Base-by-base conservation (phyloP, 1,140 invertebrate genomes). In the Danaus melanippus region DNA sequence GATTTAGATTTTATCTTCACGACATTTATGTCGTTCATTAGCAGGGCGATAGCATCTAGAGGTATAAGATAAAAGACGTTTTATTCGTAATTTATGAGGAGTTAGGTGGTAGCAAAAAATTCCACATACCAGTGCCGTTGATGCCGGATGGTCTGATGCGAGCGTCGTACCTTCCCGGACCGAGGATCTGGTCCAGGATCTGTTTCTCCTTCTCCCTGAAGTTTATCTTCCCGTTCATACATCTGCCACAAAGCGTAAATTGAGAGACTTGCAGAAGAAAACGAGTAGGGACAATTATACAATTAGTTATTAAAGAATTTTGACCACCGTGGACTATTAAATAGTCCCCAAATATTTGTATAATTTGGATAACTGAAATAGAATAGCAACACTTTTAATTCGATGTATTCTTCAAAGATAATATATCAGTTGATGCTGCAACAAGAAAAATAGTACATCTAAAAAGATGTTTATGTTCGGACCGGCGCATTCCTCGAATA, bases 171-270 rank as follows among this genome's bases (percentile, higher is more conserved):
- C 93, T 91, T 63, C 94, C 93, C 58, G 93, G 93, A 62, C 95
- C 95, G 67, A 98, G 90, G 83, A 97, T 97, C 87, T 94, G 92
- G 88, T 98, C 96, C 84, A 98, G 88, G 69, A 97, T 95, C 87
- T 96, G 92, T 85, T 97, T 97, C 89, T 97, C 96, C 87, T 95
- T 97, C 90, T 96, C 94, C 66, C 96, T 91, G 87, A 94, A 96
- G 89, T 96, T 96, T 79, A 93, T 91, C 86, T 93, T 93, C 67
- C 88, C 88, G 76, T 90, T 90, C 74, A 81, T 71, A 85, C 90
- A 89, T 87, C 89, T 91, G 69, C 21, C 21, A 32, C 70, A 74
- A 74, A 44, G n/a, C 44, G 10, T 45, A 21, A 46, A 42, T 11
- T 9, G 15, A 21, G 17, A 43, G 32, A 11, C 40, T 44, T 12